phyloP scores from a whole-genome alignment of 1,140 invertebrate species.

The Diuraphis noxia region DNA sequence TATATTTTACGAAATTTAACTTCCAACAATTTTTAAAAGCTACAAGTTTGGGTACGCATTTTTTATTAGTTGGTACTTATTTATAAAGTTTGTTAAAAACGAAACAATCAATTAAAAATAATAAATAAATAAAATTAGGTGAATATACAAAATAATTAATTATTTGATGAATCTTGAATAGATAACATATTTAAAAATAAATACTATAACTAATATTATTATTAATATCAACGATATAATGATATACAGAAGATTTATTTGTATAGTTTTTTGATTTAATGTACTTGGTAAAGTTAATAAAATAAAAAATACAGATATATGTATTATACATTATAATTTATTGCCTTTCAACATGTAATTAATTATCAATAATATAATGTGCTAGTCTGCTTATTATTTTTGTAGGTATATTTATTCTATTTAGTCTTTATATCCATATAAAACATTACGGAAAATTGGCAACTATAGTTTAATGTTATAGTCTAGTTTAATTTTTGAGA shows the following conservation, averaged over 20 bases:
- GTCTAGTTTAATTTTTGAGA: not conserved
- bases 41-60: not conserved
- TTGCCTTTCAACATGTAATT: not conserved
- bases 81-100: not conserved
- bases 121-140: not conserved
- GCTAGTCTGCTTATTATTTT: not conserved
- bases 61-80: not conserved
- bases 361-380: not conserved
- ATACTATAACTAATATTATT: not conserved
- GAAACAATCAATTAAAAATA: not conserved
- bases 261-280: not conserved
- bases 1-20: not conserved
- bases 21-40: not conserved
- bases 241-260: not conserved
- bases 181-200: not conserved
- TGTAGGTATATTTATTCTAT: not conserved
- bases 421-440: not conserved
- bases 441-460: not conserved
- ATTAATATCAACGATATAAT: not conserved
- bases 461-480: no score
- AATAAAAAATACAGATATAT: not conserved
- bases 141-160: no score
- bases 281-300: not conserved
- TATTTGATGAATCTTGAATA: no score
- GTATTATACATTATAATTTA: no score